Evolutionary conservation across 2,113 vertebrate species (phyloP), one percentile per base, ranked within the genome.

Genomic region (Perca schrenkii): DNA sequence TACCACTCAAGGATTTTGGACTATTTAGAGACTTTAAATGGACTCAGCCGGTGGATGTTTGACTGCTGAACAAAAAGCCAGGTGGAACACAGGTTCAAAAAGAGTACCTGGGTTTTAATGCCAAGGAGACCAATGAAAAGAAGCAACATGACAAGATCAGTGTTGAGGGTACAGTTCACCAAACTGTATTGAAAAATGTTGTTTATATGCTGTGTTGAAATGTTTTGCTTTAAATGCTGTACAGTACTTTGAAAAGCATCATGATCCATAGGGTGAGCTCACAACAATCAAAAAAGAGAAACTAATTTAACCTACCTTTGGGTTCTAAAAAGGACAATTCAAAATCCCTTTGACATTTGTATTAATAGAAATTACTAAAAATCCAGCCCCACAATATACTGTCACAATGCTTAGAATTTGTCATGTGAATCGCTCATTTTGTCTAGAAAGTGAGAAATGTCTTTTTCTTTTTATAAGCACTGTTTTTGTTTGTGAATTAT

Each of bases 21-120:
- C 54, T 46, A 77, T 13, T 43, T n/a, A 54, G 43, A 36, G 56
- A 61, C 43, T 36, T 68, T 74, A 73, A 85, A 72, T 43, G 31
- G 22, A 61, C 40, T 28, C 43, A 68, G 56, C 17, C 14, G 12
- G 50, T 62, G 53, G 25, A 31, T 46, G 46, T 50, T 63, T 13
- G 21, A 36, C 25, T 54, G 72, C 43, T 40, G 15, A 49, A 63
- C 46, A 61, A 40, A 70, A 53, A 14, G 19, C n/a, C 4, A 16
- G 13, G 50, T 31, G 36, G 64, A 31, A 47, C 11, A 19, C 13
- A 34, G 21, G 62, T 36, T 50, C 1, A 13, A 47, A 56, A 52
- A n/a, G 53, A 43, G 49, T 6, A 15, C 15, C 54, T 36, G 10
- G n/a, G 65, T 53, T n/a, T 65, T 22, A 56, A 73, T 40, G 12